phyloP scores from a whole-genome alignment of 2,888 invertebrate species.

The Scaptomyza polygonia region DNA sequence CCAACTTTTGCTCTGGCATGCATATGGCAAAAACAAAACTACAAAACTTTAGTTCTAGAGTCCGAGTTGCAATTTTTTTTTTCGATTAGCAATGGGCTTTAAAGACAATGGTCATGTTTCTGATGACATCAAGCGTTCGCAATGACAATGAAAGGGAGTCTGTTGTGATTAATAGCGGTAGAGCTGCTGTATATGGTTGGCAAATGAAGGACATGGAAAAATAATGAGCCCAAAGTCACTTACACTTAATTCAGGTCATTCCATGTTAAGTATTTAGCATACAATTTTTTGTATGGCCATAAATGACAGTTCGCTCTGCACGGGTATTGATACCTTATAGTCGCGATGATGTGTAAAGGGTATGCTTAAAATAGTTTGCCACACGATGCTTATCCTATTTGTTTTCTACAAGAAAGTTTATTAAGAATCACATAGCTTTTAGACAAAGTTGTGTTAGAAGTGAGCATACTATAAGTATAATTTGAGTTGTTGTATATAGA shows the following conservation, averaged over 20 bases:
- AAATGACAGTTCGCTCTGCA: too few species aligned
- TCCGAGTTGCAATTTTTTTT: background rate
- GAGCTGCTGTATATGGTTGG: constrained; percentile 4
- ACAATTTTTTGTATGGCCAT: constrained; percentile 11
- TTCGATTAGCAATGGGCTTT: background rate
- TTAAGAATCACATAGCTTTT: too few species aligned
- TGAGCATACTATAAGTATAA: too few species aligned
- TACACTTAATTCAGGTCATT: constrained; percentile 59
- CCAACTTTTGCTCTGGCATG: background rate
- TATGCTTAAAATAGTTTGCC: too few species aligned
- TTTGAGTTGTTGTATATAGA: too few species aligned
- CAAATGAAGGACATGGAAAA: background rate
- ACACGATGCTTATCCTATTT: too few species aligned
- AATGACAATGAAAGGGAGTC: background rate
- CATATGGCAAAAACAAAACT: background rate
- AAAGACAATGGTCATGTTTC: background rate
- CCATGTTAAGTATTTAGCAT: constrained; percentile 54
- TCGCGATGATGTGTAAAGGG: too few species aligned
- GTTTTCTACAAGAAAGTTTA: too few species aligned
- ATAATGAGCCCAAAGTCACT: constrained; percentile 15
- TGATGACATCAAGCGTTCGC: background rate
- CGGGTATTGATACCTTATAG: too few species aligned
- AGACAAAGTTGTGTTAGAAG: too few species aligned
- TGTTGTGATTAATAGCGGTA: background rate
- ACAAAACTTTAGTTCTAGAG: background rate